These are phyloP conservation scores for Trissolcus japonicus DNA, from an alignment of 2,888 invertebrate genomes.

Conservation along the genomic window DNA sequence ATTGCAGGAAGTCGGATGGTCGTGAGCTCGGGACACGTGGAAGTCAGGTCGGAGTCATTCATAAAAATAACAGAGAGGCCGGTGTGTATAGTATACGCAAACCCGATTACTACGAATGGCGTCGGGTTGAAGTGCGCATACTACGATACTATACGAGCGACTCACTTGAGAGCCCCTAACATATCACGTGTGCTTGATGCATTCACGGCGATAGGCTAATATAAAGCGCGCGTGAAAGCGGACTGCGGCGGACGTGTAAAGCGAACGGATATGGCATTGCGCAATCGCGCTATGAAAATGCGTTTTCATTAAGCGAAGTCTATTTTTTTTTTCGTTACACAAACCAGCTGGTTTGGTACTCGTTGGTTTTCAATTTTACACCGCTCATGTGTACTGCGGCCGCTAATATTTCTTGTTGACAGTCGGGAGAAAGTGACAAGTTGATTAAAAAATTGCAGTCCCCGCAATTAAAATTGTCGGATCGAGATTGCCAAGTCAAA, in stretches of 20 bases:
- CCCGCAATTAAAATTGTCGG: too few relatives aligned
- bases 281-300: constrained; percentile 25
- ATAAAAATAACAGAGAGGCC: constrained; percentile 71
- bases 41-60: constrained; percentile 68
- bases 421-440: not conserved
- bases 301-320: constrained; percentile 7
- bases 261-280: constrained; percentile 39
- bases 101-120: constrained; percentile 58
- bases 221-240: constrained; percentile 59
- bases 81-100: constrained; percentile 57
- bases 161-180: constrained; percentile 49
- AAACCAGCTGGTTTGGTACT: not conserved
- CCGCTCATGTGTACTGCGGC: too few relatives aligned
- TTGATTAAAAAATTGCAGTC: not conserved
- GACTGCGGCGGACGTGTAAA: constrained; percentile 19
- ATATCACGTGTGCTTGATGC: constrained; percentile 23
- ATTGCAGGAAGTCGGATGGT: too few relatives aligned
- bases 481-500: too few relatives aligned
- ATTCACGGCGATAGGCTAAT: constrained; percentile 9
- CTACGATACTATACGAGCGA: constrained; percentile 58
- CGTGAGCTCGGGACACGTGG: not conserved
- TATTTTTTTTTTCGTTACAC: not conserved
- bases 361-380: not conserved
- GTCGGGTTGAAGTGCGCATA: constrained; percentile 53
- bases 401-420: too few relatives aligned